These are phyloP conservation scores for Pogonomyrmex barbatus DNA, from an alignment of 1,140 invertebrate species.

Conservation along the genomic window DNA sequence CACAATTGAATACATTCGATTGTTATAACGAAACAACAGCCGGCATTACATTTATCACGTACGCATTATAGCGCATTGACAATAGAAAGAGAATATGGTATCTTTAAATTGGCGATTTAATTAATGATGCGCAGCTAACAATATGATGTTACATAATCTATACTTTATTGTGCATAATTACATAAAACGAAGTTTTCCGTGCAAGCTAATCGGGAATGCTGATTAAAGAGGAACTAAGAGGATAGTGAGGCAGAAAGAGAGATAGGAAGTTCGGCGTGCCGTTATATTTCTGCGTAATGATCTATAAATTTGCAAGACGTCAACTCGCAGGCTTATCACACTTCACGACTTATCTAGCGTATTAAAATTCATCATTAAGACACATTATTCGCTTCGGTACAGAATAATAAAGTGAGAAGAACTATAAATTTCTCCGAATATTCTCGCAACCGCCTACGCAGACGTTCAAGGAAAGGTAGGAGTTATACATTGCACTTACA, in stretches of 20 bases:
- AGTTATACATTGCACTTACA: not conserved
- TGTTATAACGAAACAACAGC: not conserved
- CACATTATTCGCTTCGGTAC: constrained; percentile 41
- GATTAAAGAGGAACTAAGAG: constrained; percentile 50
- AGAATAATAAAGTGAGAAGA: constrained; percentile 40
- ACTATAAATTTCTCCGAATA: constrained; percentile 37
- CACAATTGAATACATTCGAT: not conserved
- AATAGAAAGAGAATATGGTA: constrained; percentile 8
- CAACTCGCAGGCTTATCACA: constrained; percentile 54
- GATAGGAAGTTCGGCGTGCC: not conserved
- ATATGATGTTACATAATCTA: not conserved
- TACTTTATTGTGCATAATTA: constrained; percentile 27
- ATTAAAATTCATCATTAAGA: constrained; percentile 56
- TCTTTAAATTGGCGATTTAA: constrained; percentile 5
- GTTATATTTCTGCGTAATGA: constrained; percentile 65
- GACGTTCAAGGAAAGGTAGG: constrained; percentile 4
- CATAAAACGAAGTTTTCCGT: constrained; percentile 3
- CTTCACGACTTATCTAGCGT: constrained; percentile 57
- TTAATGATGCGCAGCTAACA: not conserved
- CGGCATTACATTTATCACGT: not conserved
- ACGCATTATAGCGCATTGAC: not conserved
- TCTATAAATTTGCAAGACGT: constrained; percentile 64
- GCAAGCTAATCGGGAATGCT: constrained; percentile 2
- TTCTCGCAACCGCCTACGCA: not conserved
- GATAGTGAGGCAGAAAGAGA: constrained; percentile 56